Evolutionary conservation across 2,797 vertebrate species (phyloP), one percentile per base, ranked within the genome.

Genomic region (Stomatorhinus walkeri): DNA sequence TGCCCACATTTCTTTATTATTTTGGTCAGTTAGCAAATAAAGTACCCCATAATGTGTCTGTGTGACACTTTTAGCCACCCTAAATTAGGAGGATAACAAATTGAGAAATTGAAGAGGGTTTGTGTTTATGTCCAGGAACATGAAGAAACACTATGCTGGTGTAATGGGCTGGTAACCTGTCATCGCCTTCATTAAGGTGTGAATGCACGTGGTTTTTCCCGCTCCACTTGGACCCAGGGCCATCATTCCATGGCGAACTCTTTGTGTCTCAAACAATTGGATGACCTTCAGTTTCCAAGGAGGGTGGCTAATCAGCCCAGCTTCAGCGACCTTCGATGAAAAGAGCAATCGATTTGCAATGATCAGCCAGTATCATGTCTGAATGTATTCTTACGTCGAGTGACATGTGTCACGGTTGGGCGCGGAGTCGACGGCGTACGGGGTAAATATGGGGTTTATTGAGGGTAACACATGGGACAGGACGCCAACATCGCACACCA

Each of bases 231-330:
- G 98, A 46, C 98, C 98, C 64, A 99, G 91, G 0, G 97, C 95
- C 98, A 99, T 99, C 95, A 99, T 96, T 1, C 98, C 98, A 48
- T 99, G 98, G n/a, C 98, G 95, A 81, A 99, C 98, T 89, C 94
- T 94, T 93, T 99, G 98, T 0, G 97, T 98, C 95, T 99, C 98
- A 92, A 96, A 99, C 52, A 99, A 94, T 91, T 99, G 98, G 91
- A 99, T 97, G 91, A 99, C 92, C 93, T 99, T 99, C 90, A 98
- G 94, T 92, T 97, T 99, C 98, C 98, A 99, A 14, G 98, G 96
- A 88, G 96, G 96, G 88, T 99, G 97, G 91, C 94, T 97, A 91
- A 99, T 96, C 90, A 99, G 95, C 87, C 97, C 98, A 87, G 97
- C 96, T 54, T 96, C 94, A 88, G 96, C 96, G 64, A 98, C 97